Evolutionary conservation across 2,797 vertebrate genomes (phyloP).

Genomic region (Alfaro cultratus): DNA sequence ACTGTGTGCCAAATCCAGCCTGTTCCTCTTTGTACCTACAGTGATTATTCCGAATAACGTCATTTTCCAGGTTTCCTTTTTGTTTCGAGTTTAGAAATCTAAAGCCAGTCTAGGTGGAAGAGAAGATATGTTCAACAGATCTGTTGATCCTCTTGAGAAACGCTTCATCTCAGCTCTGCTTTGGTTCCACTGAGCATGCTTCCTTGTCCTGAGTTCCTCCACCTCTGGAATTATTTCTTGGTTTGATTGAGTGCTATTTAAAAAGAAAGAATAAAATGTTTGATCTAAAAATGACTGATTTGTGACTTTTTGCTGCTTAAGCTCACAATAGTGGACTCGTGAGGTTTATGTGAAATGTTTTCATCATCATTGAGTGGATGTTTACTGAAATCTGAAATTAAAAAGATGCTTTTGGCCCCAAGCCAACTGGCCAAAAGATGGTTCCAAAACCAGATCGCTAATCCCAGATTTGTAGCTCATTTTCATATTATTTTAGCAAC

Average conservation of each 20-base stretch:
- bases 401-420: no score
- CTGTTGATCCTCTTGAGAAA: conserved; percentile 24
- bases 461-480: no score
- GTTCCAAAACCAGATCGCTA: no score
- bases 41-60: conserved; percentile 41
- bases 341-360: background rate
- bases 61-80: conserved; percentile 27
- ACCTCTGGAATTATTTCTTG: conserved; percentile 37
- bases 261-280: conserved; percentile 56
- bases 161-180: conserved; percentile 40
- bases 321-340: background rate
- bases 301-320: background rate
- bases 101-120: conserved; percentile 37
- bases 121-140: conserved; percentile 28
- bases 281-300: conserved; percentile 28
- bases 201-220: conserved; percentile 44
- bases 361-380: background rate
- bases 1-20: conserved; percentile 32
- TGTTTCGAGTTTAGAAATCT: conserved; percentile 16
- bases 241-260: conserved; percentile 58
- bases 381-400: no score
- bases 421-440: no score
- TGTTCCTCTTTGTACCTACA: conserved; percentile 52
- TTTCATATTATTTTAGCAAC: background rate
- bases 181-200: conserved; percentile 65